phyloP scores from a whole-genome alignment of 1,140 invertebrate species.

The Ephestia elutella region DNA sequence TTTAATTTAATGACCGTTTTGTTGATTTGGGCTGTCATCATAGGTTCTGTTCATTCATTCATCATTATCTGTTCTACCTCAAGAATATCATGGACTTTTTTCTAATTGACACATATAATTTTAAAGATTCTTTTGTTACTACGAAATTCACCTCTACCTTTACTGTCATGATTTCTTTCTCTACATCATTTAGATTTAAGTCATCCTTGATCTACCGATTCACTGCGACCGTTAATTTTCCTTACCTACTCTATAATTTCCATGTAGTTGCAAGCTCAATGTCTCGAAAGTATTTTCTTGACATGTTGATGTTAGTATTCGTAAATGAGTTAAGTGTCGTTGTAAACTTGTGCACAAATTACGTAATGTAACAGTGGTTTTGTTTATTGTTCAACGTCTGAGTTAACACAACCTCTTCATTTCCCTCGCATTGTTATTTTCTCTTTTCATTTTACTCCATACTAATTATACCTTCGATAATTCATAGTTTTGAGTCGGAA shows the following conservation, averaged over 20 bases:
- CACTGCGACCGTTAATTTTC: neutral
- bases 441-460: neutral
- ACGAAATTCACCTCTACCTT: too few species aligned
- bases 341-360: conserved; percentile 2
- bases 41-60: too few species aligned
- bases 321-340: conserved; percentile 2
- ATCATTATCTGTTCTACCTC: too few species aligned
- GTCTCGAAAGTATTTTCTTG: neutral
- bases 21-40: too few species aligned
- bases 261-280: neutral
- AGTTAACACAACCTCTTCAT: neutral
- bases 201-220: neutral
- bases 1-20: too few species aligned
- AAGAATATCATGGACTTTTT: too few species aligned
- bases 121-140: too few species aligned
- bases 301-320: neutral
- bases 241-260: neutral
- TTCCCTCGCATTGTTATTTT: neutral
- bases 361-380: neutral
- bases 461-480: neutral
- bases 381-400: neutral
- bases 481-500: too few species aligned
- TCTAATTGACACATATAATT: too few species aligned
- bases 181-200: too few species aligned
- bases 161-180: too few species aligned